Evolutionary conservation across 2,888 invertebrate species (phyloP).

Genomic region (Anthrax anthrax): DNA sequence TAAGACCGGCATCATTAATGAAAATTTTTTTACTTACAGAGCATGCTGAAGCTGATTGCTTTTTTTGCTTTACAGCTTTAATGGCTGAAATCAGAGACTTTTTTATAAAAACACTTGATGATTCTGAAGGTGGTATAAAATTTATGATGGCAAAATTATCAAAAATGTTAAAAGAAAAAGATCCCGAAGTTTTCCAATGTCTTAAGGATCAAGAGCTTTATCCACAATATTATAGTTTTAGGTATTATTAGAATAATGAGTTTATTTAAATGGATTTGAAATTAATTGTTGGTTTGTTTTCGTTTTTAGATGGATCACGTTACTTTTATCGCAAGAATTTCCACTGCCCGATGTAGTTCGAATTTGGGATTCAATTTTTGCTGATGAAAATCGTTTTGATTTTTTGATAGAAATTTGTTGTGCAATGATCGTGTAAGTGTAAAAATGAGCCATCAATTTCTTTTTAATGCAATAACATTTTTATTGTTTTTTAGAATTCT

Average conservation of each 20-base stretch:
- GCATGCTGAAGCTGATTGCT: conserved; percentile 91
- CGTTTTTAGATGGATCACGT: conserved; percentile 77
- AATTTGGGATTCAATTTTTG: conserved; percentile 94
- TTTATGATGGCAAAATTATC: conserved; percentile 76
- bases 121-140: conserved; percentile 81
- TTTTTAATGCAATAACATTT: conserved; percentile 4
- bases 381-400: conserved; percentile 77
- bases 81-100: conserved; percentile 97
- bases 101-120: conserved; percentile 91
- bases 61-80: conserved; percentile 95
- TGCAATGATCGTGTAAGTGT: conserved; percentile 89
- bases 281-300: conserved; percentile 5
- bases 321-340: conserved; percentile 93
- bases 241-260: conserved; percentile 40
- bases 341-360: conserved; percentile 91
- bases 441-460: no score
- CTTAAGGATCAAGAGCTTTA: conserved; percentile 73
- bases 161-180: conserved; percentile 59
- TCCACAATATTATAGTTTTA: conserved; percentile 93
- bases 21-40: conserved; percentile 47
- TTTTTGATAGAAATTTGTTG: conserved; percentile 88
- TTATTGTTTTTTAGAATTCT: conserved; percentile 48
- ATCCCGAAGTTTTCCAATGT: conserved; percentile 59
- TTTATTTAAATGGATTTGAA: no score
- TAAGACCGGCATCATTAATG: no score